phyloP scores from a whole-genome alignment of 2,113 vertebrate genomes.

The Microcebus tavaratra region DNA sequence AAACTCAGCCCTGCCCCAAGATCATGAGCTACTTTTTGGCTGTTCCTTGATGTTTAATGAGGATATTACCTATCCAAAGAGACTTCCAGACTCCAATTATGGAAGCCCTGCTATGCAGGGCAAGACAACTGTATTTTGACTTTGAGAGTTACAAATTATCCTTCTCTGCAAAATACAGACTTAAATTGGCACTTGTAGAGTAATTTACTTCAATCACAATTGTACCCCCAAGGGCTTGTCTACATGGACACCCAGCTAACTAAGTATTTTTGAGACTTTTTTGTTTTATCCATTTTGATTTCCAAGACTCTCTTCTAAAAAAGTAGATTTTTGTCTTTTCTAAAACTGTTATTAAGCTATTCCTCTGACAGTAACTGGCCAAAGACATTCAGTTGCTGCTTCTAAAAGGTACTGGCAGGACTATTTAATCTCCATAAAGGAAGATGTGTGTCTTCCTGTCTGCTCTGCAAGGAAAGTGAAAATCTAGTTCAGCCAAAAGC shows the following conservation, averaged over 20 bases:
- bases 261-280: neutral
- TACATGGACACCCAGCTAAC: neutral
- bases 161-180: conserved; percentile 5
- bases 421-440: neutral
- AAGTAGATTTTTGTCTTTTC: conserved; percentile 8
- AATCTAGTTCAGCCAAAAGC: neutral
- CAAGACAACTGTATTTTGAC: neutral
- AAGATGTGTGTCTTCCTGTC: neutral
- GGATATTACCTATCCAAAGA: neutral
- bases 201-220: neutral
- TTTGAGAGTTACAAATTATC: neutral
- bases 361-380: conserved; percentile 2
- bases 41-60: neutral
- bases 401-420: conserved; percentile 6
- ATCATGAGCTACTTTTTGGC: neutral
- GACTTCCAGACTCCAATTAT: neutral
- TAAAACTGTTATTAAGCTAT: neutral
- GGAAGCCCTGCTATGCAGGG: neutral
- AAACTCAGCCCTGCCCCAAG: neutral
- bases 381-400: neutral
- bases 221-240: neutral
- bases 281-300: conserved; percentile 20
- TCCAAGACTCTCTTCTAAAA: neutral
- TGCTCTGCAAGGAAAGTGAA: neutral
- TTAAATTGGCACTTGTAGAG: neutral